A percentile compares a stretch with the other conserved stretches of the same genome.
Evolutionary conservation across 2,113 vertebrate species (phyloP).

Genomic region (Platichthys flesus): DNA sequence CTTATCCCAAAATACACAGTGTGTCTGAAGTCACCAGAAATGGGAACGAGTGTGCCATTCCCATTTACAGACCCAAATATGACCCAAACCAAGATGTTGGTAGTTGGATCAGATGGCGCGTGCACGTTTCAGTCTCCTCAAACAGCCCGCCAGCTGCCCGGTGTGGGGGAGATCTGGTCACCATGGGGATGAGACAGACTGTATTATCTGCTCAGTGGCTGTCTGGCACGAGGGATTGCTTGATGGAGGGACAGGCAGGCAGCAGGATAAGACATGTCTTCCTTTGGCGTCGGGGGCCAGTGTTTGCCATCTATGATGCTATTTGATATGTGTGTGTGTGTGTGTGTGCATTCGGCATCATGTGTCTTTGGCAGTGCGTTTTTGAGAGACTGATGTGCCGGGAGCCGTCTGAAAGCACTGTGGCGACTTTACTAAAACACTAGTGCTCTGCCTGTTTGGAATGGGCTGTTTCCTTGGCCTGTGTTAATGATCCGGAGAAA

Average conservation of each 20-base stretch:
- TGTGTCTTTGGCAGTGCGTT: conserved; percentile 4
- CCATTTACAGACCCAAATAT: conserved; percentile 22
- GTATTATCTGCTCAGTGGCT: conserved; percentile 69
- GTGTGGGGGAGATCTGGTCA: conserved; percentile 64
- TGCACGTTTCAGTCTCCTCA: conserved; percentile 49
- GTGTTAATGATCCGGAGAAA: too few species aligned
- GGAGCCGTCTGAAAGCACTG: conserved; percentile 2
- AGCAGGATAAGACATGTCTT: conserved; percentile 62
- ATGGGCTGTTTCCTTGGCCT: too few species aligned
- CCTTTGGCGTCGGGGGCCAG: conserved; percentile 30
- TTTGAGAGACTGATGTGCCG: conserved; percentile 1
- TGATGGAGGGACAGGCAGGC: conserved; percentile 37
- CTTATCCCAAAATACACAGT: conserved; percentile 14
- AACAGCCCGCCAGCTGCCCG: conserved; percentile 42
- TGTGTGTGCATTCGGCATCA: conserved; percentile 5
- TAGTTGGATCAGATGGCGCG: conserved; percentile 15
- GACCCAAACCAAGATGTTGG: conserved; percentile 16
- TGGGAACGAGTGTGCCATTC: background rate
- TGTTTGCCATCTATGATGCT: conserved; percentile 37
- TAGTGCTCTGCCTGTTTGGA: too few species aligned
- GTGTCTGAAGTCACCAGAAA: background rate
- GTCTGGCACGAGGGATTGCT: conserved; percentile 62
- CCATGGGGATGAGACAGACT: conserved; percentile 68
- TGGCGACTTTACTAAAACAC: conserved; percentile 21
- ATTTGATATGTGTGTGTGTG: conserved; percentile 36